Evolutionary conservation across 2,888 invertebrate genomes (phyloP).

Genomic region (Apodemia mormo): DNA sequence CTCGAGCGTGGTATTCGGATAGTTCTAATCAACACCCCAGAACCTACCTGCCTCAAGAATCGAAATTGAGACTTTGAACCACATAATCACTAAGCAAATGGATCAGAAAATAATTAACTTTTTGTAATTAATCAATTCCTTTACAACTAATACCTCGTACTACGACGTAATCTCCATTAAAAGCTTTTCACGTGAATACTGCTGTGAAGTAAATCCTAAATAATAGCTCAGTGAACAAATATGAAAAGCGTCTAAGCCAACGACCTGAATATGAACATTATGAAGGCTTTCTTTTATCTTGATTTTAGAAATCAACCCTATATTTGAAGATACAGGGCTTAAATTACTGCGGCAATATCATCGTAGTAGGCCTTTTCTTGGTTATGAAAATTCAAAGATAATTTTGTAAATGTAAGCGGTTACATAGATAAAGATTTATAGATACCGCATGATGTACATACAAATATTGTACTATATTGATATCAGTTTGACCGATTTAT

Average conservation of each 20-base stretch:
- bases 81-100: too few species aligned
- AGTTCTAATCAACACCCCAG: too few species aligned
- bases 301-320: background rate
- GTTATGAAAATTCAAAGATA: background rate
- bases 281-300: constrained; percentile 6
- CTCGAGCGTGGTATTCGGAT: too few species aligned
- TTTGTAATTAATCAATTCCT: background rate
- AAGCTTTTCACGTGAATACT: constrained; percentile 10
- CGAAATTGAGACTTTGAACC: too few species aligned
- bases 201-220: constrained; percentile 24
- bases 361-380: background rate
- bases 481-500: too few species aligned
- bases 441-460: too few species aligned
- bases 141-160: background rate
- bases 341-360: background rate
- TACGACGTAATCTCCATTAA: constrained; percentile 10
- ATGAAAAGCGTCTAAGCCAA: constrained; percentile 13
- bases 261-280: constrained; percentile 16
- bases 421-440: too few species aligned
- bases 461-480: too few species aligned
- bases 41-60: too few species aligned
- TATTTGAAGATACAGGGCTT: background rate
- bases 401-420: background rate
- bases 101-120: background rate
- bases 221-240: constrained; percentile 26